Evolutionary conservation across 2,113 vertebrate species (phyloP).

Genomic region (Hippoglossus stenolepis): DNA sequence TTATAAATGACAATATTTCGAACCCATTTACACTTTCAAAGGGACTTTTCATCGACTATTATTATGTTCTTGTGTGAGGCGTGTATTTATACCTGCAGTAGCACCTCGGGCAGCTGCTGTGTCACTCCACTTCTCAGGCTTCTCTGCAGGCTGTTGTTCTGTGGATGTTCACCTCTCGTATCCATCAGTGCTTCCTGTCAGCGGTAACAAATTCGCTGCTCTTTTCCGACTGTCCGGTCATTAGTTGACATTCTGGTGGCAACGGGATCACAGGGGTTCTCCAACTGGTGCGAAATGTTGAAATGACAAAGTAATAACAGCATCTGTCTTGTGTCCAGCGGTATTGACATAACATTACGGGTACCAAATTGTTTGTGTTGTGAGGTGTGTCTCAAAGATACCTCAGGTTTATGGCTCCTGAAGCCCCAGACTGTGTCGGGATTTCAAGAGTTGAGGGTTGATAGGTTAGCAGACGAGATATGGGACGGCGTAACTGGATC

Average conservation of each 20-base stretch:
- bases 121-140: slow-evolving; percentile 32
- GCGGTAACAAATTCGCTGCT: slow-evolving; percentile 78
- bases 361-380: slow-evolving; percentile 95
- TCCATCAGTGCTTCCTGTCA: slow-evolving; percentile 80
- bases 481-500: slow-evolving; percentile 35
- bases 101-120: slow-evolving; percentile 18
- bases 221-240: slow-evolving; percentile 74
- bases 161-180: slow-evolving; percentile 66
- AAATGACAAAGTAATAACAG: slow-evolving; percentile 95
- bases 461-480: slow-evolving; percentile 59
- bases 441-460: slow-evolving; percentile 59
- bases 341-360: slow-evolving; percentile 94
- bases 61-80: not conserved
- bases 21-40: not conserved
- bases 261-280: slow-evolving; percentile 84
- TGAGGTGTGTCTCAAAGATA: slow-evolving; percentile 91
- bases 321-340: slow-evolving; percentile 95
- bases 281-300: slow-evolving; percentile 87
- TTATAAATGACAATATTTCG: not conserved
- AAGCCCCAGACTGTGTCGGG: slow-evolving; percentile 71
- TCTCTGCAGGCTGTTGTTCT: slow-evolving; percentile 37
- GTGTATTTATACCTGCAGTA: slow-evolving; percentile 12
- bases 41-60: not conserved
- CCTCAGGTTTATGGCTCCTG: slow-evolving; percentile 84
- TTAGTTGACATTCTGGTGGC: slow-evolving; percentile 83